A percentile compares a stretch with the other conserved stretches of the same genome.
These are phyloP conservation scores for Otus sunia DNA, from an alignment of 2,113 vertebrate genomes.

Conservation along the genomic window DNA sequence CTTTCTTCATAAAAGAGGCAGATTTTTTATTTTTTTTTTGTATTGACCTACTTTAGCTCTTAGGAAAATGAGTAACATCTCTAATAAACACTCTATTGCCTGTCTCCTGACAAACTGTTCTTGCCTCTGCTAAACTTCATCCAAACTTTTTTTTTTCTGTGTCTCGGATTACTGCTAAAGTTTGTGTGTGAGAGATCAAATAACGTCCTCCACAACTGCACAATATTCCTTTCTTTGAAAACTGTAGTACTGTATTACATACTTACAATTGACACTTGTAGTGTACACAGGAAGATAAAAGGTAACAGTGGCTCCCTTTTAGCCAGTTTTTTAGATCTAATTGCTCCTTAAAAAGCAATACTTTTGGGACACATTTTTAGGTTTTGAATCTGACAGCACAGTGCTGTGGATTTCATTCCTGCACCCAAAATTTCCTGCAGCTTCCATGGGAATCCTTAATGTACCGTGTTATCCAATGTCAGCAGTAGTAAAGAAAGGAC, in stretches of 20 bases:
- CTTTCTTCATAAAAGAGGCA: slow-evolving; percentile 19
- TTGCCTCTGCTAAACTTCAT: background rate
- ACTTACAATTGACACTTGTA: background rate
- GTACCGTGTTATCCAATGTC: background rate
- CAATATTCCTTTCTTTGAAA: background rate
- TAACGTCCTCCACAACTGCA: background rate
- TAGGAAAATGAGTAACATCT: slow-evolving; percentile 17
- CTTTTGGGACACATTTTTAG: background rate
- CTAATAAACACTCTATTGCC: background rate
- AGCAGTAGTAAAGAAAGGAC: background rate
- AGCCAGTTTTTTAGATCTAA: background rate
- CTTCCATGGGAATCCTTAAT: background rate
- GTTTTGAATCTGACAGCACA: background rate
- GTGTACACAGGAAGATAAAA: background rate
- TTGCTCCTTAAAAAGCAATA: background rate
- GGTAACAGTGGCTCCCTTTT: background rate
- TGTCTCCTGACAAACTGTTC: background rate
- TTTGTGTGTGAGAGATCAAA: slow-evolving; percentile 6
- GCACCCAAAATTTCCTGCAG: background rate
- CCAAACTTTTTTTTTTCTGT: background rate
- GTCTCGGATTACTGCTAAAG: background rate
- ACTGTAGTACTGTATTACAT: background rate
- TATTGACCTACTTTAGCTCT: slow-evolving; percentile 12
- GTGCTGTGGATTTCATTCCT: background rate
- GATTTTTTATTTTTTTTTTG: background rate